A percentile compares a stretch with the other conserved stretches of the same genome.
These are phyloP conservation scores for Nyctibius bracteatus DNA, from an alignment of 2,113 vertebrate species.

Conservation along the genomic window DNA sequence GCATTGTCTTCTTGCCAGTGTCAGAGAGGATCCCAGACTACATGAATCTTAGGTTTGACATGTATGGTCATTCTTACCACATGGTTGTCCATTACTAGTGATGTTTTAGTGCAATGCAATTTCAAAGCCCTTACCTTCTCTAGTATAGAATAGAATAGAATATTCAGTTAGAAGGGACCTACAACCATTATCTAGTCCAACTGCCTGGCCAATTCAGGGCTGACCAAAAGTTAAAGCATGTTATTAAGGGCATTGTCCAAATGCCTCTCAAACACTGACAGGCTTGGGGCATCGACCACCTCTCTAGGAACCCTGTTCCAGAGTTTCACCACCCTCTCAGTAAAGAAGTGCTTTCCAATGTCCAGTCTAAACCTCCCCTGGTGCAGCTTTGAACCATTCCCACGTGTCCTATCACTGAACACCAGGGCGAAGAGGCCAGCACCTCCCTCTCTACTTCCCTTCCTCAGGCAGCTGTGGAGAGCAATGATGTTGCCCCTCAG, in stretches of 20 bases:
- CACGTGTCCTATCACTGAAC: fast-evolving
- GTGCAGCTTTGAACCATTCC: background rate
- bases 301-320: background rate
- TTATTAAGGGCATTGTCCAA: background rate
- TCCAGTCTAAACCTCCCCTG: background rate
- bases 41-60: background rate
- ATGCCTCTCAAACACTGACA: background rate
- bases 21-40: background rate
- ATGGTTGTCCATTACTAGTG: background rate
- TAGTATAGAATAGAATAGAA: background rate
- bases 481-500: fast-evolving
- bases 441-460: background rate
- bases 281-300: no score
- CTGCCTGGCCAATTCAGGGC: background rate
- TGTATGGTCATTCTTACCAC: background rate
- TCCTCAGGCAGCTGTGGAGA: background rate
- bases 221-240: background rate
- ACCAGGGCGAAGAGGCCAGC: background rate
- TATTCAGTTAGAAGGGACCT: background rate
- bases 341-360: background rate
- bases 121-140: background rate
- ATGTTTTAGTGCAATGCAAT: background rate
- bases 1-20: background rate
- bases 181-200: background rate
- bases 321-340: fast-evolving